Evolutionary conservation across 2,888 invertebrate genomes (phyloP), one percentile per base, ranked within the genome.

Genomic region (Cephus pulcher): DNA sequence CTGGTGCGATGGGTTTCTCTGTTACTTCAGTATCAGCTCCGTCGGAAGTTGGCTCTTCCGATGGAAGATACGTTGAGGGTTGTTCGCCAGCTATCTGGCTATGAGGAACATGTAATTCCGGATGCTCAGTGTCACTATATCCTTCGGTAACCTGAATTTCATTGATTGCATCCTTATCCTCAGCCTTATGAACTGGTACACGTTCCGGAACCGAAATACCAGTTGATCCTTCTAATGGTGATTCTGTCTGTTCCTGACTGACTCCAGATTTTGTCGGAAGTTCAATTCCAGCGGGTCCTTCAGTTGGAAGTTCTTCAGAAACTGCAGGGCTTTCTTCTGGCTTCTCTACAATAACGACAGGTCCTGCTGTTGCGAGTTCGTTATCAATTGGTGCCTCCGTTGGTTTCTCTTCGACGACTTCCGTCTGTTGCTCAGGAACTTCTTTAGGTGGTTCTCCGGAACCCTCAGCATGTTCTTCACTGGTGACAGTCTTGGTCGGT

Each of bases 131-230:
- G 9, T 84, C 82, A 3, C 76, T 74, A 32, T 86, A 86, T 32
- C 83, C 84, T 80, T 88, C 84, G 0, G 88, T 88, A 11, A 88
- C 79, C 32, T 85, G 84, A 35, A 83, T 56, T 35, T 84, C 84
- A 4, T 83, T 84, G 1, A 87, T 84, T 0, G 87, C 82, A 75
- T 87, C 88, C 33, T 86, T 85, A 68, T 90, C 90, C 78, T 91
- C 90, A 12, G 88, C 87, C 75, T 89, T 90, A 33, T 86, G 86
- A 74, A 85, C 90, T 12, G 89, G 88, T 56, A 86, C 84, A 73
- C 85, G 83, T 23, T 86, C 87, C 11, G 87, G 82, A 69, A 87
- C 83, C 6, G 86, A 85, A 76, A 90, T 89, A 23, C 86, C 86
- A n/a, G 86, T 79, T 34, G 89, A 85, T n/a, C 86, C 86, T 80